Evolutionary conservation across 2,113 vertebrate genomes (phyloP), one percentile per base, ranked within the genome.

Genomic region (Elephantulus edwardii): DNA sequence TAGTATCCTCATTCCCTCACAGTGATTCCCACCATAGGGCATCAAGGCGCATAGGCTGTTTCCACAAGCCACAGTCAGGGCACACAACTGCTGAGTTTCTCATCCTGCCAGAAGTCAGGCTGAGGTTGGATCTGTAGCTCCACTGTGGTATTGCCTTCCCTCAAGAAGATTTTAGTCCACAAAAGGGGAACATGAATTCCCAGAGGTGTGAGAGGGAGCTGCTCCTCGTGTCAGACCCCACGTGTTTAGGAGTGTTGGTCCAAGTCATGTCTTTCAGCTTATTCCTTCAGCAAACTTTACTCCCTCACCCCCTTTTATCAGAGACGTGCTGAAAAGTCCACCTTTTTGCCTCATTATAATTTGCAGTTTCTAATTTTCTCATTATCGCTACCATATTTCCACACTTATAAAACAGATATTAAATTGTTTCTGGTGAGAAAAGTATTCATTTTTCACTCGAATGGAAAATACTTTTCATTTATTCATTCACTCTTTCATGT

Each of bases 391-490:
- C 54, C 3, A 1, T 0, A n/a, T 33, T 52, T 52, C 26, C 12
- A 2, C 12, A 16, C 50, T 70, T 6, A 26, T n/a, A n/a, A 20
- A 46, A 50, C 58, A 66, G 40, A 85, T 8, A 40, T 22, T 11
- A 7, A 13, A 28, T n/a, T 17, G 1, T 14, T 28, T 35, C 80
- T 17, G 40, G 30, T 30, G 20, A 28, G 13, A 11, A 22, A 48
- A 12, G 5, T 20, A 24, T 9, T 42, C n/a, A 0, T 33, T 6
- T 17, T 8, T 42, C 60, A 2, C 10, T 4, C 5, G 13, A 22
- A 28, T 8, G 2, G 3, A 7, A 48, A 75, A 6, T 5, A 33
- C 16, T 54, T 42, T 46, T 71, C 19, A 35, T 66, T 66, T n/a
- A n/a, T 30, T 83, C 3, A 33, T n/a, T 12, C 13, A 28, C 28